These are phyloP conservation scores for Antedon mediterranea DNA, from an alignment of 53 echinoderm and acorn worm genomes.

Conservation along the genomic window DNA sequence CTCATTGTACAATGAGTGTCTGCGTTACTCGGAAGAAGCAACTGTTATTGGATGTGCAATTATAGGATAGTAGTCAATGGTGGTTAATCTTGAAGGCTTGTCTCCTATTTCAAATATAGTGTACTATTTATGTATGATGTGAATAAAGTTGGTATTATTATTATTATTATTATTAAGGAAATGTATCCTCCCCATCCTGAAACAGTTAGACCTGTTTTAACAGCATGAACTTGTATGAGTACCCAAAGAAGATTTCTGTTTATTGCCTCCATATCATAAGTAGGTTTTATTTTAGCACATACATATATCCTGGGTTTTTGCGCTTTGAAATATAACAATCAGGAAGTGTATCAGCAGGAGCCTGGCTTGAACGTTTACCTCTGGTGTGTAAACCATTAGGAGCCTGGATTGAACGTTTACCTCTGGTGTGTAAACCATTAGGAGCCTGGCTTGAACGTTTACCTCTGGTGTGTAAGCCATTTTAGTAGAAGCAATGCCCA, in stretches of 20 bases:
- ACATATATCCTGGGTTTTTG: too few species aligned
- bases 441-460: too few species aligned
- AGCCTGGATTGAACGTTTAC: too few species aligned
- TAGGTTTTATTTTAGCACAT: too few species aligned
- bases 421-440: neutral
- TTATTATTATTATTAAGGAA: conserved; percentile 16
- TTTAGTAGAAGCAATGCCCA: too few species aligned
- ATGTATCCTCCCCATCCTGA: conserved; percentile 39
- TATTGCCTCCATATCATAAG: neutral
- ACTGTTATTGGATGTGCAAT: conserved; percentile 45
- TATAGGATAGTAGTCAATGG: conserved; percentile 53
- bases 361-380: neutral
- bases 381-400: too few species aligned
- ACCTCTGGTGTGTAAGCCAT: neutral
- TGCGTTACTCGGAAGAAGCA: too few species aligned
- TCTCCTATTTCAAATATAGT: conserved; percentile 24
- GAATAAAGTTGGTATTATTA: too few species aligned
- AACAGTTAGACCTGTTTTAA: conserved; percentile 4
- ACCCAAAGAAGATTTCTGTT: conserved; percentile 23
- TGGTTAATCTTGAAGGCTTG: conserved; percentile 13
- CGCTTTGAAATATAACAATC: neutral
- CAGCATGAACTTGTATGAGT: conserved; percentile 3
- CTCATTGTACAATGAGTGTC: too few species aligned
- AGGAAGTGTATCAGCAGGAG: neutral
- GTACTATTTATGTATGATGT: too few species aligned